Evolutionary conservation across 37 sponge, comb jelly and placozoan species (phyloP).

Genomic region (Agelas oroides): DNA sequence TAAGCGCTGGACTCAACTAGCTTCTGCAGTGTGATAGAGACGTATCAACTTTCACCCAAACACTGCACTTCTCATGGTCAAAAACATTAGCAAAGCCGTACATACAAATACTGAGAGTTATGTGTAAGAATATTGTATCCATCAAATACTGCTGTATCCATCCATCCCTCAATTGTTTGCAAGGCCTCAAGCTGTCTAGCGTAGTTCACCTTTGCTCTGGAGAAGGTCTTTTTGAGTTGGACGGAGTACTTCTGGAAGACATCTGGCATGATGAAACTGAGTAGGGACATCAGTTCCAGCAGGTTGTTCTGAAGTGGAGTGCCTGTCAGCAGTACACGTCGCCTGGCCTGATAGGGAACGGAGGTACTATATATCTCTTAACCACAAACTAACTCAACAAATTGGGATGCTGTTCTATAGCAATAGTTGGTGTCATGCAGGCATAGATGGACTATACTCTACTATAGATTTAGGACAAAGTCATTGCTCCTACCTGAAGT

Average conservation of each 20-base stretch:
- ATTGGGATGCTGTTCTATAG: too few relatives aligned
- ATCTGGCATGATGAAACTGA: conserved; percentile 66
- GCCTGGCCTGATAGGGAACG: conserved; percentile 26
- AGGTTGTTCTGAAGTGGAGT: conserved; percentile 78
- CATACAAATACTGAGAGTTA: too few relatives aligned
- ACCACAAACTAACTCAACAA: background rate
- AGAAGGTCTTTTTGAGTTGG: conserved; percentile 49
- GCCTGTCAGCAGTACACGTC: conserved; percentile 63
- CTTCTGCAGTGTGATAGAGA: conserved; percentile 3
- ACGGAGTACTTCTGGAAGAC: conserved; percentile 27
- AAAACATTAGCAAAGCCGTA: too few relatives aligned
- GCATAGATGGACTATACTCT: too few relatives aligned
- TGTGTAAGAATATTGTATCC: too few relatives aligned
- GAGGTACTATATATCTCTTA: background rate
- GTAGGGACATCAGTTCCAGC: conserved; percentile 69
- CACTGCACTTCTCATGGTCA: too few relatives aligned
- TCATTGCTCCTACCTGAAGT: too few relatives aligned
- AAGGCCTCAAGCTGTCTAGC: too few relatives aligned
- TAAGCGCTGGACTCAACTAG: conserved; percentile 17
- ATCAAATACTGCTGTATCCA: too few relatives aligned
- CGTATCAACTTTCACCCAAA: background rate
- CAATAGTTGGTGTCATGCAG: too few relatives aligned
- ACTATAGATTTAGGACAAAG: too few relatives aligned
- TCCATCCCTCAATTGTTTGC: too few relatives aligned
- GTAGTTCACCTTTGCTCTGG: conserved; percentile 39